A percentile compares a stretch with the other conserved stretches of the same genome.
Conservation (phyloP, 2,113 vertebrate species). For the Halcyon senegalensis region DNA sequence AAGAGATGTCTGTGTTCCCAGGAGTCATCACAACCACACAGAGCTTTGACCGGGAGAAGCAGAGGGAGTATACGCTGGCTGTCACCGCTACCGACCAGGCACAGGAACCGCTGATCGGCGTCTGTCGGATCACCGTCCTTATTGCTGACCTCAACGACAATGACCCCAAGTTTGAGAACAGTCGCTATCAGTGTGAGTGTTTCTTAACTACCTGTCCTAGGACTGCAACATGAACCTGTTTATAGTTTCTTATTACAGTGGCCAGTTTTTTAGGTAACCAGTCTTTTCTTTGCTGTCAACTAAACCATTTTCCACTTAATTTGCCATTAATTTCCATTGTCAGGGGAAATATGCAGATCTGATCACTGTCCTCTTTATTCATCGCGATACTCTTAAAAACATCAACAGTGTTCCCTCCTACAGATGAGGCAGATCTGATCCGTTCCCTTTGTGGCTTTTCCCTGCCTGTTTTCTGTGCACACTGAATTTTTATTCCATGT, state of each 20-base stretch:
- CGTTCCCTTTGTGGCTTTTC: neutral
- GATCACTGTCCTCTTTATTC: neutral
- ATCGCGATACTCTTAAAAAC: neutral
- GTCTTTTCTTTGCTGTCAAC: neutral
- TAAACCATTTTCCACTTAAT: neutral
- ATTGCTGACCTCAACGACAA: constrained; percentile 90
- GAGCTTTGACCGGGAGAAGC: constrained; percentile 87
- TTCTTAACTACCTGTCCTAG: neutral
- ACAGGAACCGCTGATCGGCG: constrained; percentile 83
- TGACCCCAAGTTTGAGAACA: constrained; percentile 89
- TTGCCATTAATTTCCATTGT: neutral
- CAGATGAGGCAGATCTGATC: neutral
- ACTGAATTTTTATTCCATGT: neutral
- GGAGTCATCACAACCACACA: constrained; percentile 81
- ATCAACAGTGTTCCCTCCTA: neutral
- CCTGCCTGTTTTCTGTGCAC: neutral
- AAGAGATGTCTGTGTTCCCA: constrained; percentile 51
- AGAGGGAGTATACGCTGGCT: constrained; percentile 81
- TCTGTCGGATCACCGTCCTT: constrained; percentile 84
- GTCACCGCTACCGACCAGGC: constrained; percentile 87
- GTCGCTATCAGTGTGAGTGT: constrained; percentile 85
- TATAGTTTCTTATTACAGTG: neutral
- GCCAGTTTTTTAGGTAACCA: neutral
- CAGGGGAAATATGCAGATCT: neutral
- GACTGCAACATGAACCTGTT: fast-evolving